phyloP scores from a whole-genome alignment of 2,888 invertebrate genomes.

The Oscheius sp. region DNA sequence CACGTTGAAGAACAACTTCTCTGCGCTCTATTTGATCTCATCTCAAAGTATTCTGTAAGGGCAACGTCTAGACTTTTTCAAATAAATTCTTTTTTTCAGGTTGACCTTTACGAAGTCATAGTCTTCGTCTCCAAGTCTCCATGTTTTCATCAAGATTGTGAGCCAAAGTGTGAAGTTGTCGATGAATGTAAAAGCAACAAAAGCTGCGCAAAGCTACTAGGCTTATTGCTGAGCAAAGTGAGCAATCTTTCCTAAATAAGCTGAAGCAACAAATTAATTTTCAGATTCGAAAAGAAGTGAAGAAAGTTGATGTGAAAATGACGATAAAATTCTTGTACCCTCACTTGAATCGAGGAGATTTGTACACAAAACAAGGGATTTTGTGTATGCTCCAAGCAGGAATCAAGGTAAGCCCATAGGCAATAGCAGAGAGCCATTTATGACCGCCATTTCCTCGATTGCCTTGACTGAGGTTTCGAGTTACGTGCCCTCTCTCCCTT shows the following conservation, averaged over 20 bases:
- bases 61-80: no score
- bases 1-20: conserved; percentile 70
- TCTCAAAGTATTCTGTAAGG: conserved; percentile 69
- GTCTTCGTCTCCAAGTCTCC: conserved; percentile 70
- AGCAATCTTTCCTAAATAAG: not conserved
- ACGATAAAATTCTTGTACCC: conserved; percentile 70
- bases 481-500: conserved; percentile 7
- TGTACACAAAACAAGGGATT: conserved; percentile 70
- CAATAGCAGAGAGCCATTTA: not conserved
- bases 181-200: conserved; percentile 70
- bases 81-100: conserved; percentile 40
- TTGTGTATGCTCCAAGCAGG: conserved; percentile 69
- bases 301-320: conserved; percentile 70
- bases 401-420: conserved; percentile 48
- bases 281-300: conserved; percentile 68
- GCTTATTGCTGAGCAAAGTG: conserved; percentile 66
- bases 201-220: conserved; percentile 68
- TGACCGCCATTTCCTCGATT: conserved; percentile 17
- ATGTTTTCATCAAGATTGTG: conserved; percentile 71
- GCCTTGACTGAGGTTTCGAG: conserved; percentile 7
- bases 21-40: conserved; percentile 69
- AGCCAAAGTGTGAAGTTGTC: conserved; percentile 70
- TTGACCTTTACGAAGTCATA: conserved; percentile 69
- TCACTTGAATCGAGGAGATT: conserved; percentile 69
- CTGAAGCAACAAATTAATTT: not conserved